These are phyloP conservation scores for Percopsis omiscomaycus DNA, from an alignment of 2,797 vertebrate species.

Conservation along the genomic window DNA sequence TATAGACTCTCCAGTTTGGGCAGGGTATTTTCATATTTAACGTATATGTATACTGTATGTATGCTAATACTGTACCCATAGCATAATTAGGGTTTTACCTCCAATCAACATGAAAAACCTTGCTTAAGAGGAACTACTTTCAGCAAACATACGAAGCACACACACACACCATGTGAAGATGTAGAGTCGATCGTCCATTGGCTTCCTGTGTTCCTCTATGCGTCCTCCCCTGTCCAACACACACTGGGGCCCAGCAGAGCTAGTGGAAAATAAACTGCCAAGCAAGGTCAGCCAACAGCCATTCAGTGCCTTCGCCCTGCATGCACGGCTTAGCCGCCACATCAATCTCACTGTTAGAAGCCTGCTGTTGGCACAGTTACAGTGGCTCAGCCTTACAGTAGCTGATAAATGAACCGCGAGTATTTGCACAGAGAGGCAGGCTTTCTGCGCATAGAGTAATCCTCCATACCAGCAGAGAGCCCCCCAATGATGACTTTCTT, in stretches of 20 bases:
- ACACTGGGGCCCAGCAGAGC: conserved; percentile 10
- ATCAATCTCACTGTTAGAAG: conserved; percentile 57
- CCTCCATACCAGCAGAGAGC: conserved; percentile 41
- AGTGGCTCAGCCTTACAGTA: conserved; percentile 27
- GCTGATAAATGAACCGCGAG: conserved; percentile 48
- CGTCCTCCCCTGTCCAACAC: background rate
- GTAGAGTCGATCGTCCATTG: background rate
- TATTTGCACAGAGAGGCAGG: conserved; percentile 28
- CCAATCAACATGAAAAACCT: no score
- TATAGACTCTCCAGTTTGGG: no score
- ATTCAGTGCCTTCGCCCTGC: conserved; percentile 45
- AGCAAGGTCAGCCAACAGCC: conserved; percentile 64
- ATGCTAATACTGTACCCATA: no score
- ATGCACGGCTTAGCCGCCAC: conserved; percentile 32
- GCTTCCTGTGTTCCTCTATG: background rate
- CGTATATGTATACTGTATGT: no score
- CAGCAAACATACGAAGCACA: background rate
- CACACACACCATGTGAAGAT: background rate
- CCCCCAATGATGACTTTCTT: no score
- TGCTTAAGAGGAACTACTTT: no score
- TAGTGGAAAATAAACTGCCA: conserved; percentile 46
- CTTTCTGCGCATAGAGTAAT: conserved; percentile 28
- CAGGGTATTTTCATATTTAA: no score
- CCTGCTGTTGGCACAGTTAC: conserved; percentile 45
- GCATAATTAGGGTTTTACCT: no score